A percentile compares a stretch with the other conserved stretches of the same genome.
These are phyloP conservation scores for Siniperca obscura DNA, from an alignment of 2,797 vertebrate species.

Conservation along the genomic window DNA sequence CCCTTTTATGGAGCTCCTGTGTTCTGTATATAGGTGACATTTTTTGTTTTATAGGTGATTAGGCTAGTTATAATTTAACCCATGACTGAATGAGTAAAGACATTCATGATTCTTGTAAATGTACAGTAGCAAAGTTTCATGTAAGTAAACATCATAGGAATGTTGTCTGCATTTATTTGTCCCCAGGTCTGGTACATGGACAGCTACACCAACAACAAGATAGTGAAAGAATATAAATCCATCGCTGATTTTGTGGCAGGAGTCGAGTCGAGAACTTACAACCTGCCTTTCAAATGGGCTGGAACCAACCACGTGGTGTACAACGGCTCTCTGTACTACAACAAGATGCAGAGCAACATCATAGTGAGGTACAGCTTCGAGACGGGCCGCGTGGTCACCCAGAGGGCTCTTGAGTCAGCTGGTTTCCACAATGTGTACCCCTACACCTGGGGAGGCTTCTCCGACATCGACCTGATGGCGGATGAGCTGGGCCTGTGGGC, in stretches of 20 bases:
- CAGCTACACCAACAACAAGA: constrained; percentile 98
- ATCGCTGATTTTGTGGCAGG: constrained; percentile 93
- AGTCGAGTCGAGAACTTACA: constrained; percentile 95
- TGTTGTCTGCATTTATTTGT: constrained; percentile 21
- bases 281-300: constrained; percentile 98
- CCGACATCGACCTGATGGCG: constrained; percentile 98
- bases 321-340: constrained; percentile 98
- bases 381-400: constrained; percentile 91
- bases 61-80: background rate
- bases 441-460: constrained; percentile 98
- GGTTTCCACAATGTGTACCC: constrained; percentile 99
- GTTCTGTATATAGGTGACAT: background rate
- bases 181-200: constrained; percentile 99
- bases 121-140: background rate
- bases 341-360: constrained; percentile 99
- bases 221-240: constrained; percentile 96
- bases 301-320: constrained; percentile 98
- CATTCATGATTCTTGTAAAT: background rate
- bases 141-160: constrained; percentile 7
- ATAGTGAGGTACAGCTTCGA: constrained; percentile 97
- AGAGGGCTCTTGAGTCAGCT: constrained; percentile 94
- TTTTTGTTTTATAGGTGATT: background rate
- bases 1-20: background rate
- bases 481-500: constrained; percentile 98
- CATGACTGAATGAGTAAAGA: background rate